Evolutionary conservation across 2,797 vertebrate species (phyloP), one percentile per base, ranked within the genome.

Genomic region (Odontamblyopus lacepedii): DNA sequence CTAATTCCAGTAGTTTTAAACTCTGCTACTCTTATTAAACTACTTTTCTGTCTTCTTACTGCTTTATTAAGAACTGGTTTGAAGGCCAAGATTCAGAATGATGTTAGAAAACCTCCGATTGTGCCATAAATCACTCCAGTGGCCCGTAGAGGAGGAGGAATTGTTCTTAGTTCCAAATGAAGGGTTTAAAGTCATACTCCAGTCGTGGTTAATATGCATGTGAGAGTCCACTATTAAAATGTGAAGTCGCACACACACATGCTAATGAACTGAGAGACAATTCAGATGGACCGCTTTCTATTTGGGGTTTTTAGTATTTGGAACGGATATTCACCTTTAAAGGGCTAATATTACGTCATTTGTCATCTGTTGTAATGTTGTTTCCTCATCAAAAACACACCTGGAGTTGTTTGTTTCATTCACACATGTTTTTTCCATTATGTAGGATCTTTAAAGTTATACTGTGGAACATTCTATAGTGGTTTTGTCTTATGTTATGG

Each of bases 1-100:
- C 72, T 44, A 60, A 82, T 76, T 78, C 62, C 56, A 57, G 4
- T 38, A 35, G 35, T 78, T 83, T 72, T 63, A 19, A 69, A 41
- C 30, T 19, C 23, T 63, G 11, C n/a, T 44, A 30, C 81, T 76
- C 78, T 73, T 59, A 68, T 82, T 79, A 75, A 69, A 77, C 70
- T 72, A 56, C 56, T 60, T 0, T 15, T 41, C 59, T 35, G 41
- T 76, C 44, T 27, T 63, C 35, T 62, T 60, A 71, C 56, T 16
- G 0, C 78, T 70, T 78, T 73, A 81, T 82, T 80, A 81, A 55
- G 64, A 75, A 5, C 15, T 0, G 15, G 38, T 70, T 78, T 61
- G 32, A 61, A 63, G 60, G 32, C 63, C 61, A 26, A 32, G 56
- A 66, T 53, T 53, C 15, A 29, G 13, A 60, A 56, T 66, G 29